These are phyloP conservation scores for Leptinotarsa undecemlineata DNA, from an alignment of 1,140 invertebrate genomes.

Conservation along the genomic window DNA sequence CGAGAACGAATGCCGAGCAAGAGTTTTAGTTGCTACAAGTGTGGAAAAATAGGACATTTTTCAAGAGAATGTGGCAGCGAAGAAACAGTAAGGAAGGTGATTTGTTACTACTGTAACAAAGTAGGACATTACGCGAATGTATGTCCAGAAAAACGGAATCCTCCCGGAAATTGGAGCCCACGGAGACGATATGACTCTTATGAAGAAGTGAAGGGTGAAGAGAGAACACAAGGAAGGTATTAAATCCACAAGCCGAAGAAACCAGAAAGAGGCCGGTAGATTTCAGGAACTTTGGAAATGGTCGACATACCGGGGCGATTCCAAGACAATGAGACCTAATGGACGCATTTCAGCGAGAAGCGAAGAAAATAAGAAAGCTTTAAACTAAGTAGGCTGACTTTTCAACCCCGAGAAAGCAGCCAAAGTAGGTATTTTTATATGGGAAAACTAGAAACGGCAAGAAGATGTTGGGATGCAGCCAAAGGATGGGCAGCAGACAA, in stretches of 20 bases:
- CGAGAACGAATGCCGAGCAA: background rate
- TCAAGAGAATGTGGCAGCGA: background rate
- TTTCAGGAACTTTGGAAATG: too few relatives aligned
- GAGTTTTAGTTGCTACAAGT: conserved; percentile 5
- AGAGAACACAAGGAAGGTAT: background rate
- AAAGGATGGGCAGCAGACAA: too few relatives aligned
- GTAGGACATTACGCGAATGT: conserved; percentile 1
- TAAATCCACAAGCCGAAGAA: too few relatives aligned
- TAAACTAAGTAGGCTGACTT: background rate
- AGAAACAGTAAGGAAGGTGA: background rate
- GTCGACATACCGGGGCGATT: background rate
- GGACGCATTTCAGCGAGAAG: background rate
- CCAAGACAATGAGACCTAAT: background rate
- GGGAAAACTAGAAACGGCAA: too few relatives aligned
- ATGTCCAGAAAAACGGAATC: background rate
- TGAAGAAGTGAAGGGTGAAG: background rate
- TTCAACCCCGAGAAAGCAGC: too few relatives aligned
- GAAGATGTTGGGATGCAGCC: too few relatives aligned
- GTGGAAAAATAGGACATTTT: background rate
- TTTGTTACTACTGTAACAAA: background rate
- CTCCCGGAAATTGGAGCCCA: background rate
- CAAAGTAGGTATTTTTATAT: too few relatives aligned
- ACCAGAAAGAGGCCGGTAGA: too few relatives aligned
- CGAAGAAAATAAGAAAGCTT: background rate
- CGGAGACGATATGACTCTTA: background rate